Evolutionary conservation across 2,797 vertebrate species (phyloP), one percentile per base, ranked within the genome.

Genomic region (Artibeus lituratus): DNA sequence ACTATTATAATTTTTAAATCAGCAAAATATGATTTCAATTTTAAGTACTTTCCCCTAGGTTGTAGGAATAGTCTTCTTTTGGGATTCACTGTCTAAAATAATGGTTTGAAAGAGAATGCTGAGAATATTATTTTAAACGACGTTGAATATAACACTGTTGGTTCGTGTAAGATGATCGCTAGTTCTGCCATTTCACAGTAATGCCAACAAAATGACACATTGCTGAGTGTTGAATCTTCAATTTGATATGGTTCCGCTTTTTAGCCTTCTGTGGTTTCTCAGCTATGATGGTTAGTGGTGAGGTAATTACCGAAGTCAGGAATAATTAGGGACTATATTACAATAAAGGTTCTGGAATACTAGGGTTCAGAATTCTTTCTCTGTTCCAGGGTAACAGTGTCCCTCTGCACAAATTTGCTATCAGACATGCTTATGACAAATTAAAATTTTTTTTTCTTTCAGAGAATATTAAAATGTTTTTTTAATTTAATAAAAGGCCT

Each of bases 161-260:
- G 42, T 77, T 92, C 16, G 11, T 91, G 37, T 42, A 92, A 97
- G 94, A 81, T 81, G 37, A 96, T 90, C 91, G 55, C 72, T 88
- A 44, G n/a, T 70, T 94, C 73, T 95, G 81, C 32, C 59, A 87
- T 87, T 94, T 90, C 74, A 91, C 84, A 97, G 89, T 73, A 94
- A 95, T 37, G 42, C 29, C 65, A 95, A 65, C 42, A 92, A 80
- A 94, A 94, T 32, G 76, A 93, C 95, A 95, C 80, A 91, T 86
- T 94, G 88, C 94, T 96, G 97, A 87, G 76, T 90, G 37, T 51
- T 81, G 70, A 95, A 73, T 39, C 78, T 93, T 94, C 8, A 2
- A 87, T 97, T 97, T 84, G 89, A 81, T 76, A 92, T 47, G 92
- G 95, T 91, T 95, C 86, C 73, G 57, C 32, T 72, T 89, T 85